Evolutionary conservation across 2,113 vertebrate genomes (phyloP), one percentile per base, ranked within the genome.

Genomic region (Cariama cristata): DNA sequence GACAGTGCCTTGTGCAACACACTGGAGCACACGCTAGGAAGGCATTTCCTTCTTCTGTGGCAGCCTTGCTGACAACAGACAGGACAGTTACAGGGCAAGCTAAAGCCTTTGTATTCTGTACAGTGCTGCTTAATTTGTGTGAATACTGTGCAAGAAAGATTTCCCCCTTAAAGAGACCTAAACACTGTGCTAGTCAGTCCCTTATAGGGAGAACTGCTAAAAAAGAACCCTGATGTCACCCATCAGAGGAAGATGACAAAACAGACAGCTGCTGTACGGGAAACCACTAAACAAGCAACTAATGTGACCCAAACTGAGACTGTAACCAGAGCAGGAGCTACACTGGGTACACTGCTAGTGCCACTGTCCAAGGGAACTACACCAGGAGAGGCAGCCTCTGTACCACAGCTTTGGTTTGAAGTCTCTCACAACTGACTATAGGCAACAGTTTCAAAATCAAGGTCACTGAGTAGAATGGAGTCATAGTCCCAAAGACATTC

Each of bases 201-300:
- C 58, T 88, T 44, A 66, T 6, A 68, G 20, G 38, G 55, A 93
- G 44, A 87, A 69, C 17, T 21, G 35, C 52, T 95, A 63, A 67
- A 73, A 80, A 80, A 86, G 72, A 88, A 72, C 80, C 80, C 86
- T 66, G 86, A 88, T 64, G 80, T 96, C 83, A 81, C 80, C 74
- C 53, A 72, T 60, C 68, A 55, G 50, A 92, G 72, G 52, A 80
- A 82, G 50, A 81, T 40, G 60, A 87, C 56, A 60, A 86, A 86
- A 90, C 32, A 73, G 82, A 96, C 62, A 77, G 64, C 72, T 79
- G 90, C 79, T 84, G 56, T 40, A 88, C 77, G 68, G 68, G 60
- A 91, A 95, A 84, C 24, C 79, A 95, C 92, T 89, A 79, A 92
- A 96, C 69, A 96, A 96, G 86, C 68, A 97, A 87, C 75, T 95